Conservation (phyloP, 1,140 invertebrate genomes). For the Goniozus legneri region DNA sequence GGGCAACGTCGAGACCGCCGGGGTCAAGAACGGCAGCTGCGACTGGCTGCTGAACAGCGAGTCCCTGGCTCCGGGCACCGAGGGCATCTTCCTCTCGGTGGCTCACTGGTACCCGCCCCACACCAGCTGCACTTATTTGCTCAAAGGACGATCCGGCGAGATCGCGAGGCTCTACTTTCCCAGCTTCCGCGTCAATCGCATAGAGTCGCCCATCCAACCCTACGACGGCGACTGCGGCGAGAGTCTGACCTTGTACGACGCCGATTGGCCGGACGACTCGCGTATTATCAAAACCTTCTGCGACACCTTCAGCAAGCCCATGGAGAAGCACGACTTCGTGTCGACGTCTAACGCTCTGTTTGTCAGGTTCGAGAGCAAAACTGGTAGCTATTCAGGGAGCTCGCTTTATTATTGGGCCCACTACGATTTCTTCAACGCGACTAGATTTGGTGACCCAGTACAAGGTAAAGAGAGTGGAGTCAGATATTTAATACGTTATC, state of each 20-base stretch:
- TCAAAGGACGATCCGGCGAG: slow-evolving; percentile 78
- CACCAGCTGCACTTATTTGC: slow-evolving; percentile 85
- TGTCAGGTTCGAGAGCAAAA: slow-evolving; percentile 85
- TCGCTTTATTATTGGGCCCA: slow-evolving; percentile 89
- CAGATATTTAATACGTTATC: too few species aligned
- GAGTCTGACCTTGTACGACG: slow-evolving; percentile 82
- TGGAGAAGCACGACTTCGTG: slow-evolving; percentile 89
- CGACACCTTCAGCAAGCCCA: slow-evolving; percentile 84
- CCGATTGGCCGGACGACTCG: slow-evolving; percentile 79
- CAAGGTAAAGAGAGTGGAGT: too few species aligned
- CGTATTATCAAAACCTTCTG: slow-evolving; percentile 89
- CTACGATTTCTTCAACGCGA: slow-evolving; percentile 90
- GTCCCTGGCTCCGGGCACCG: slow-evolving; percentile 71
- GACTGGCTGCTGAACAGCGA: slow-evolving; percentile 83
- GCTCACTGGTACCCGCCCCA: slow-evolving; percentile 90
- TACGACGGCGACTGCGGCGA: slow-evolving; percentile 86
- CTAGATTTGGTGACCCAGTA: slow-evolving; percentile 75
- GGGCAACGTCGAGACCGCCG: slow-evolving; percentile 82
- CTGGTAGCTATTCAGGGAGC: slow-evolving; percentile 82
- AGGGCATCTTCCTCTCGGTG: slow-evolving; percentile 85
- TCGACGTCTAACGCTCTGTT: slow-evolving; percentile 81
- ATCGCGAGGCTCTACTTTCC: slow-evolving; percentile 85
- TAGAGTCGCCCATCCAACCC: slow-evolving; percentile 80
- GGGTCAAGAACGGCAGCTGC: slow-evolving; percentile 78
- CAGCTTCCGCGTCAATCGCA: slow-evolving; percentile 83